phyloP scores from a whole-genome alignment of 1,140 invertebrate species.

The Dendrolimus punctatus region DNA sequence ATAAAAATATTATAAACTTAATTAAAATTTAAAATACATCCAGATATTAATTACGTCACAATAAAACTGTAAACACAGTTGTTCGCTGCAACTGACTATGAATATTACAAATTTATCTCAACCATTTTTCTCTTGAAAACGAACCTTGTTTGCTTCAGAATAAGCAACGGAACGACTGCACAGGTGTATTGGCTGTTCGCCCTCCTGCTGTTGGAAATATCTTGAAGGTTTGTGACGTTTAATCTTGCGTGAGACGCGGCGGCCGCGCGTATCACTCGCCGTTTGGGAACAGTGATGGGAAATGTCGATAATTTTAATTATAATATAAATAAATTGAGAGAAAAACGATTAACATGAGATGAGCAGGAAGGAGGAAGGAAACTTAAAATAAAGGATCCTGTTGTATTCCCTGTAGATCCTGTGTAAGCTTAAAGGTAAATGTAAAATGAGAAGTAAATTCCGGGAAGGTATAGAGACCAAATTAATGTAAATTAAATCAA shows the following conservation, averaged over 20 bases:
- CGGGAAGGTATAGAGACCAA: too few relatives aligned
- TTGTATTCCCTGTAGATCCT: too few relatives aligned
- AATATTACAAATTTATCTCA: constrained; percentile 18
- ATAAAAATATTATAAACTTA: too few relatives aligned
- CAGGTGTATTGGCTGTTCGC: constrained; percentile 15
- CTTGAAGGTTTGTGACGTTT: constrained; percentile 66
- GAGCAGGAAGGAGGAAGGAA: too few relatives aligned
- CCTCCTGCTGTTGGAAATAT: constrained; percentile 43
- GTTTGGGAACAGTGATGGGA: constrained; percentile 33
- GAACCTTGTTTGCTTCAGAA: constrained; percentile 19
- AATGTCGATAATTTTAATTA: constrained; percentile 19
- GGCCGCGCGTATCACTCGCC: constrained; percentile 58
- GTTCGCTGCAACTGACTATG: constrained; percentile 51
- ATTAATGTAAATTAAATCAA: too few relatives aligned
- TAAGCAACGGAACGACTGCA: constrained; percentile 24
- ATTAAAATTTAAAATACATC: too few relatives aligned
- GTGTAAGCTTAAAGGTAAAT: too few relatives aligned
- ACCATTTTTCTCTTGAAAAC: constrained; percentile 4
- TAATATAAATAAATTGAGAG: too few relatives aligned
- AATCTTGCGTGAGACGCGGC: constrained; percentile 61
- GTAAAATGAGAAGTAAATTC: too few relatives aligned
- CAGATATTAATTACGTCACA: constrained; percentile 15
- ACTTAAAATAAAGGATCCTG: too few relatives aligned
- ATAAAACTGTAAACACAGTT: constrained; percentile 33
- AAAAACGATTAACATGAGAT: too few relatives aligned